Evolutionary conservation across 2,797 vertebrate species (phyloP).

Genomic region (Graptemys geographica): DNA sequence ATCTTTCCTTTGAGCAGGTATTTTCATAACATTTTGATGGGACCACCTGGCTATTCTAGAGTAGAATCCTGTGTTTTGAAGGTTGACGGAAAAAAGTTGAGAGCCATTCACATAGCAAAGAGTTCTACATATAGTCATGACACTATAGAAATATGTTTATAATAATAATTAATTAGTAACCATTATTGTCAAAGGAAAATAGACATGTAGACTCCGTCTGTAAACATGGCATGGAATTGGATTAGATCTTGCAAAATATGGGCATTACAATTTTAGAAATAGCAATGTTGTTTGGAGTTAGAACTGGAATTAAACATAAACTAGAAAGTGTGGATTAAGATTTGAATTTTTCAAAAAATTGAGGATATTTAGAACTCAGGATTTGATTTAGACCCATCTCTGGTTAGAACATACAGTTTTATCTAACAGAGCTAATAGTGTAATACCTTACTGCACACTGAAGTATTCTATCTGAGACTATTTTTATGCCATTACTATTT

Average conservation of each 20-base stretch:
- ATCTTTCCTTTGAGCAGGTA: background rate
- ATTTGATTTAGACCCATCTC: no score
- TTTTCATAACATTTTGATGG: background rate
- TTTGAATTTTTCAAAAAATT: no score
- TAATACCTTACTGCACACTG: no score
- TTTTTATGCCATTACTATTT: no score
- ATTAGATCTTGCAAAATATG: background rate
- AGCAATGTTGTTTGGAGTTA: background rate
- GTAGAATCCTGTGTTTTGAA: background rate
- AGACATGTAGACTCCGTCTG: no score
- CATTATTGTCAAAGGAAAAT: background rate
- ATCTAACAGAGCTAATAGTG: no score
- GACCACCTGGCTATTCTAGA: background rate
- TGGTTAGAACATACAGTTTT: no score
- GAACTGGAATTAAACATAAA: background rate
- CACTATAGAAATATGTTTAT: background rate
- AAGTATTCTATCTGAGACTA: no score
- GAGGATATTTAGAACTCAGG: no score
- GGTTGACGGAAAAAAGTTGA: background rate
- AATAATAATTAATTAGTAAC: no score
- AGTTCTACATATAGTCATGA: background rate
- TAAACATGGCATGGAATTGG: background rate
- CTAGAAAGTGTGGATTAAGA: no score
- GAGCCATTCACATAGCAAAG: no score
- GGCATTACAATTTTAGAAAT: background rate